Evolutionary conservation across 2,888 invertebrate genomes (phyloP).

Genomic region (Beris morrisii): DNA sequence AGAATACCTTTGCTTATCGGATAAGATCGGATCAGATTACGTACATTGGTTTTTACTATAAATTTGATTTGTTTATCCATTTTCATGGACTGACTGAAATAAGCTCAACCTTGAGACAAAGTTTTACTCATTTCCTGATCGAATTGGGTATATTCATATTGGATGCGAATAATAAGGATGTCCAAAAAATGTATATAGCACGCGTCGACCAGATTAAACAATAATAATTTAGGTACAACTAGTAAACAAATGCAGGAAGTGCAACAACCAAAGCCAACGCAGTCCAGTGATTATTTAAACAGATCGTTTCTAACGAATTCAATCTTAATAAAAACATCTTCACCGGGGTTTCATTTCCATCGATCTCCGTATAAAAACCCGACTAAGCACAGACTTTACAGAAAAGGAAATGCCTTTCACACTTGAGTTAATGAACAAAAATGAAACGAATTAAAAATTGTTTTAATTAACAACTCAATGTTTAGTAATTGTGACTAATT

Average conservation of each 20-base stretch:
- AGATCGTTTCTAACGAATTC: slow-evolving; percentile 1
- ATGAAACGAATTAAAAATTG: slow-evolving; percentile 5
- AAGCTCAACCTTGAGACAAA: no score
- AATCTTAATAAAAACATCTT: not conserved
- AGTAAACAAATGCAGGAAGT: slow-evolving; percentile 17
- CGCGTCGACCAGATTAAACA: no score
- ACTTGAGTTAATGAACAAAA: not conserved
- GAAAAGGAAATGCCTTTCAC: not conserved
- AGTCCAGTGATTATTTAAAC: slow-evolving; percentile 4
- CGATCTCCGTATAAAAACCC: not conserved
- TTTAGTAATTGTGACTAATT: slow-evolving; percentile 30
- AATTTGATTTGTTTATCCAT: no score
- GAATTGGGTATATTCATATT: no score
- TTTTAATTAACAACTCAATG: slow-evolving; percentile 22
- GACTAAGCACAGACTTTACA: no score
- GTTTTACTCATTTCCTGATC: no score
- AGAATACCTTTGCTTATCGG: no score
- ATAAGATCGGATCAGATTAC: no score
- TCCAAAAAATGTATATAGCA: no score
- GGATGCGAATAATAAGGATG: no score
- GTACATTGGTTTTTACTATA: no score
- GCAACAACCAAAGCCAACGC: slow-evolving; percentile 1
- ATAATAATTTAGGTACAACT: not conserved
- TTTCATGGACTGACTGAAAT: no score
- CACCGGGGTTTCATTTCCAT: not conserved